Conservation (phyloP, 2,888 invertebrate species). For the Exephanes ischioxanthus region DNA sequence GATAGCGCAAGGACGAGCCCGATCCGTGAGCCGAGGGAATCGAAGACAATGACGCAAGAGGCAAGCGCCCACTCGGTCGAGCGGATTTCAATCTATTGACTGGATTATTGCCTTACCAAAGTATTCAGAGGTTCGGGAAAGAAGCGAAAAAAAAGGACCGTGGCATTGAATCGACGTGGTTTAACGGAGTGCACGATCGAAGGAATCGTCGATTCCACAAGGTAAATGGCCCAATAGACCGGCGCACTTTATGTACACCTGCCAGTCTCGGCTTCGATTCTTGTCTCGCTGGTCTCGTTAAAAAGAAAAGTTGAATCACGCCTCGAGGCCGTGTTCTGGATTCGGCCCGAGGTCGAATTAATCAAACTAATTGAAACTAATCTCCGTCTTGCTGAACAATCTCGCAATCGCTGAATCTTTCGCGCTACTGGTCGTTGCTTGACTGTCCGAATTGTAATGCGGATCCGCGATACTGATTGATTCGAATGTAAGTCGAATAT, state of each 20-base stretch:
- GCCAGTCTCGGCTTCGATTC: background rate
- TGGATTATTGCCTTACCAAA: background rate
- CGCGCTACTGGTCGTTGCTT: background rate
- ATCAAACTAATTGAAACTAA: conserved; percentile 62
- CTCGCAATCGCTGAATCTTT: conserved; percentile 44
- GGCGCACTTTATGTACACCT: background rate
- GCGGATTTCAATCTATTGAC: conserved; percentile 37
- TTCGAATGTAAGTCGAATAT: background rate
- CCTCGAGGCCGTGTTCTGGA: conserved; percentile 54
- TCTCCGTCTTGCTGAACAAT: conserved; percentile 45
- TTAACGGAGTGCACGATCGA: background rate
- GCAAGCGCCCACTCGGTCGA: conserved; percentile 12
- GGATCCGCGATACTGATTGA: background rate
- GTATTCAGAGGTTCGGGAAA: background rate
- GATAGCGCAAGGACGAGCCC: conserved; percentile 22
- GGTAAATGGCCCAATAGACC: background rate
- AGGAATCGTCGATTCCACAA: background rate
- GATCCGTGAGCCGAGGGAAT: background rate
- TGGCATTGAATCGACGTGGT: background rate
- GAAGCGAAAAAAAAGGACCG: conserved; percentile 15
- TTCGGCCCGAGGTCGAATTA: conserved; percentile 62
- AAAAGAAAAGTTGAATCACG: conserved; percentile 38
- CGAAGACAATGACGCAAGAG: conserved; percentile 30
- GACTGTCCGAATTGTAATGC: background rate
- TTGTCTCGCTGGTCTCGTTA: background rate